A percentile compares a stretch with the other conserved stretches of the same genome.
These are phyloP conservation scores for Limnothrissa miodon DNA, from an alignment of 2,113 vertebrate genomes.

Conservation along the genomic window DNA sequence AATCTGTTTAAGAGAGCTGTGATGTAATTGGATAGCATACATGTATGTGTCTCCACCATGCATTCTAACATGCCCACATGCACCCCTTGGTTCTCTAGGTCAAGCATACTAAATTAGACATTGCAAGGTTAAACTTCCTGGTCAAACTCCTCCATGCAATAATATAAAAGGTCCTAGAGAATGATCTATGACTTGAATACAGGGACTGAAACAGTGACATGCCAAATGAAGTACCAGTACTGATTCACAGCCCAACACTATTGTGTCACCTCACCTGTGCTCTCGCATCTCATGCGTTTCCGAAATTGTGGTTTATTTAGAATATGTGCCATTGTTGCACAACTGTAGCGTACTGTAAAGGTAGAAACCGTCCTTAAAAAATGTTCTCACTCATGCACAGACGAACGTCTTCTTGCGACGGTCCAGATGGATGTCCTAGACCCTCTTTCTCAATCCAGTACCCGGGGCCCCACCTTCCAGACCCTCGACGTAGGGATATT, in stretches of 20 bases:
- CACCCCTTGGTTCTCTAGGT: background rate
- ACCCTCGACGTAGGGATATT: constrained; percentile 2
- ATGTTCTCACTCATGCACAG: background rate
- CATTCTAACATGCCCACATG: background rate
- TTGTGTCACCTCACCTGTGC: constrained; percentile 61
- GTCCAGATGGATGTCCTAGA: background rate
- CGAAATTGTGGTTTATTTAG: background rate
- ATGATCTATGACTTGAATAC: background rate
- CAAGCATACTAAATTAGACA: background rate
- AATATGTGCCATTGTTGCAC: background rate
- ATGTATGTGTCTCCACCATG: background rate
- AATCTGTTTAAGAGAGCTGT: too few relatives aligned
- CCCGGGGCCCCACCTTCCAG: background rate
- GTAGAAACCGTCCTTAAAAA: background rate
- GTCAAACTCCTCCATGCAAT: background rate
- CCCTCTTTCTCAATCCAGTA: background rate
- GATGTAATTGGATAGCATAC: too few relatives aligned
- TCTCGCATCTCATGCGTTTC: constrained; percentile 51
- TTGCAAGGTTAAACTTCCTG: background rate
- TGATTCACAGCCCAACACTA: background rate
- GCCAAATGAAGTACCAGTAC: background rate
- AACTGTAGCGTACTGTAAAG: too few relatives aligned
- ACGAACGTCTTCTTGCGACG: background rate
- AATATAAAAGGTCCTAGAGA: background rate
- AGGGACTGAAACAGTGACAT: background rate